phyloP scores from a whole-genome alignment of 2,113 vertebrate genomes.

The Gnathonemus longibarbis region DNA sequence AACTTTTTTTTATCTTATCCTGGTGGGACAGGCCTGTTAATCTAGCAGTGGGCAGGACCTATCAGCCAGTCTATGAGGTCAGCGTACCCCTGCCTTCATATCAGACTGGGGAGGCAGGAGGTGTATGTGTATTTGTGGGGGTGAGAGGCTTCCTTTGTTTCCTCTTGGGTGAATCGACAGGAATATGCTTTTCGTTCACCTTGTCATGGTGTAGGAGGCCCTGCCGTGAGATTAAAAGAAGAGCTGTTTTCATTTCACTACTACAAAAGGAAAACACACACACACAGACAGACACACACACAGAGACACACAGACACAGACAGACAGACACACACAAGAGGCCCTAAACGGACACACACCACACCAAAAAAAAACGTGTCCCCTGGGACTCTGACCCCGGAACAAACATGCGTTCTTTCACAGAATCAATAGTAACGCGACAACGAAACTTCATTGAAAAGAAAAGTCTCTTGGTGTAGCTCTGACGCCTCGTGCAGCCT shows the following conservation, averaged over 20 bases:
- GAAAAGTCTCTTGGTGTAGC: background rate
- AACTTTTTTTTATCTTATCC: background rate
- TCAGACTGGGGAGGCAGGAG: background rate
- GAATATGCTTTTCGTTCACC: background rate
- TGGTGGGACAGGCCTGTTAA: background rate
- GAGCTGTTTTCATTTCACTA: background rate
- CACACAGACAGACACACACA: background rate
- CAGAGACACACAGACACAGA: too few relatives aligned
- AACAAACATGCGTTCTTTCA: background rate
- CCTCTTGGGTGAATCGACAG: background rate
- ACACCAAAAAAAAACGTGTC: background rate
- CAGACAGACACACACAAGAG: background rate
- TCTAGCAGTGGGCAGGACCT: slow-evolving; percentile 3
- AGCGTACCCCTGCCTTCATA: background rate
- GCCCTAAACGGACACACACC: background rate
- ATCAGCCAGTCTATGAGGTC: background rate
- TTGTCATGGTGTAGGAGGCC: background rate
- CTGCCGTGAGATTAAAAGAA: background rate
- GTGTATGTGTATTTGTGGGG: background rate
- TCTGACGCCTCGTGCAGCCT: background rate
- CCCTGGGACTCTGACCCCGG: background rate
- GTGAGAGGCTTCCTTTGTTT: background rate
- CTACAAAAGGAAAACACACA: background rate
- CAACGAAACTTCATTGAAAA: background rate
- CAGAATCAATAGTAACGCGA: background rate